A percentile compares a stretch with the other conserved stretches of the same genome.
Evolutionary conservation across 2,797 vertebrate species (phyloP).

Genomic region (Apogon talboti): DNA sequence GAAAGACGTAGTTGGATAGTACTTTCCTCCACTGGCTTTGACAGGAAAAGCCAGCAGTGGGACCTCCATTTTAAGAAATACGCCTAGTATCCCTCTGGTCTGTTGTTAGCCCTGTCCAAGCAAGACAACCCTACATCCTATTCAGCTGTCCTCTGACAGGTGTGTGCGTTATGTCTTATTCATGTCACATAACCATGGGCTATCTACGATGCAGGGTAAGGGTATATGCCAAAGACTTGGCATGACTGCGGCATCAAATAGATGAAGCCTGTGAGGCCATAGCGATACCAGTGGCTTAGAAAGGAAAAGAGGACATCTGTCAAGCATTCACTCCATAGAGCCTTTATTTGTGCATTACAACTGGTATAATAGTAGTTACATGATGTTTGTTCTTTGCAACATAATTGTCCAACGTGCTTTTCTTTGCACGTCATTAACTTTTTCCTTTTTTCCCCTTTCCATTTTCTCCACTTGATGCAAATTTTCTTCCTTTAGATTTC

Average conservation of each 20-base stretch:
- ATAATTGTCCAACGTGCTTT: conserved; percentile 24
- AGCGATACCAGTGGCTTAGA: conserved; percentile 40
- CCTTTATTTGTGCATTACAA: conserved; percentile 23
- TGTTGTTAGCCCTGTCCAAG: conserved; percentile 68
- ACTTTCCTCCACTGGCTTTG: conserved; percentile 69
- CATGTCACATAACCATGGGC: conserved; percentile 72
- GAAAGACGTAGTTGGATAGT: conserved; percentile 41
- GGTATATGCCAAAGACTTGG: conserved; percentile 56
- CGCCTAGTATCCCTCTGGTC: conserved; percentile 64
- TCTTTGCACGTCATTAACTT: conserved; percentile 10
- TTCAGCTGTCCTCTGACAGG: conserved; percentile 62
- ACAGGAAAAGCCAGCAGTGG: conserved; percentile 75
- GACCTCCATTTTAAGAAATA: conserved; percentile 67
- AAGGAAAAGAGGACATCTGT: conserved; percentile 51
- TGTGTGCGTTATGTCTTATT: conserved; percentile 62
- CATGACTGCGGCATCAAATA: conserved; percentile 44
- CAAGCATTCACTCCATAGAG: conserved; percentile 45
- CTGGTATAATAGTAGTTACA: conserved; percentile 23
- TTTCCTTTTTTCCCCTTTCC: conserved; percentile 2
- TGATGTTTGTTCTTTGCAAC: conserved; percentile 23
- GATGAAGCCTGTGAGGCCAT: conserved; percentile 52
- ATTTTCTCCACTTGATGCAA: conserved; percentile 20
- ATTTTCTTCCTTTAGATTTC: conserved; percentile 31
- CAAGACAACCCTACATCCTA: conserved; percentile 64
- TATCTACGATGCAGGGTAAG: conserved; percentile 61